Evolutionary conservation across 2,888 invertebrate genomes (phyloP).

Genomic region (Tuberolachnus salignus): DNA sequence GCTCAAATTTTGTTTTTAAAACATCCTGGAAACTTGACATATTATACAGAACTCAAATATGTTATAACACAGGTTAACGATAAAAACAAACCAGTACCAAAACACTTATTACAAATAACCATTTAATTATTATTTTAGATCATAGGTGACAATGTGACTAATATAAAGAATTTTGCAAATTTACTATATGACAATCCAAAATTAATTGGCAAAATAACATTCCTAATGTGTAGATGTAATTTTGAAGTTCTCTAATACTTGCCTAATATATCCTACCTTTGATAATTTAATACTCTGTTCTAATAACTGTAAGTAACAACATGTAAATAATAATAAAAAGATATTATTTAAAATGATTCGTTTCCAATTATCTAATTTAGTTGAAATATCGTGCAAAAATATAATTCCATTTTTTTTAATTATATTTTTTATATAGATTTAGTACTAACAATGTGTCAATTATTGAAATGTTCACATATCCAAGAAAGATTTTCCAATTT

Average conservation of each 20-base stretch:
- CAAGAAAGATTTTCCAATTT: background rate
- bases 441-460: constrained; percentile 21
- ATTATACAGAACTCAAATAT: background rate
- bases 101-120: background rate
- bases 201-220: constrained; percentile 30
- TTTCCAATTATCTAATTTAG: no score
- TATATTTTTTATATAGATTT: constrained; percentile 47
- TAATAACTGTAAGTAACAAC: constrained; percentile 41
- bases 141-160: constrained; percentile 15
- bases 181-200: constrained; percentile 22
- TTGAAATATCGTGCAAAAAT: background rate
- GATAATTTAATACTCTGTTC: constrained; percentile 31
- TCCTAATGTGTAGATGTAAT: constrained; percentile 7
- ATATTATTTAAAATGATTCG: background rate
- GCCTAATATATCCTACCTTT: background rate
- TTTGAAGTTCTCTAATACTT: background rate
- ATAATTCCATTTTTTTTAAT: background rate
- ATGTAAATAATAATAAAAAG: background rate
- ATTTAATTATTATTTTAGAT: constrained; percentile 22
- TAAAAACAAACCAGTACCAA: background rate
- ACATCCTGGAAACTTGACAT: background rate
- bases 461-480: constrained; percentile 28
- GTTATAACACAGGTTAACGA: constrained; percentile 16
- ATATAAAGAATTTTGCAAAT: constrained; percentile 14
- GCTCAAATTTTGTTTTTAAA: constrained; percentile 21